Base-by-base conservation (phyloP, 2,888 invertebrate genomes). In the Dexiosoma caninum region DNA sequence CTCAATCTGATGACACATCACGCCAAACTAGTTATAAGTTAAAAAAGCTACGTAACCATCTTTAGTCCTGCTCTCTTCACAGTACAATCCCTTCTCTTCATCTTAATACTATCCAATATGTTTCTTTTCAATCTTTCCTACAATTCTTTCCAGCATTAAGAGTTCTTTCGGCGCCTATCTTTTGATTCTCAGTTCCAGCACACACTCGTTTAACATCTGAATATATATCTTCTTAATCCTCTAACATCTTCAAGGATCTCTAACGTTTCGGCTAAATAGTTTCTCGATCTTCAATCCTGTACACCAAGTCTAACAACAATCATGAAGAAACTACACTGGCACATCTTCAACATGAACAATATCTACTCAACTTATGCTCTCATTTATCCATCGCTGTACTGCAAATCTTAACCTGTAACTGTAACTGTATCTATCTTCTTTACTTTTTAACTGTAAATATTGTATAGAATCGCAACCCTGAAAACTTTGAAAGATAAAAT, bases 301-400 rank as follows among this genome's bases (percentile, higher is more conserved):
- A 51, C 35, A 76, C 71, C 76, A 85, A 85, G 84, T 85, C 85
- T 85, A 82, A 78, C 83, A 84, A 71, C 72, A 80, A 78, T 74
- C 74, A 72, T 62, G 69, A 71, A 62, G 59, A 84, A 62, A 32
- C 64, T 69, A 83, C 83, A 84, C 40, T 53, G 64, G 85, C 85
- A 85, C 84, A 40, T 21, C 70, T 30, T 40, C 55, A 72, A 64
- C 60, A 78, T 59, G 66, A 77, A 44, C 64, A 53, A n/a, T 14
- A n/a, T 23, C 32, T 21, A 23, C 9, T 12, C 37, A 46, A 27
- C 46, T 62, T 49, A 37, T 55, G 19, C 53, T 19, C n/a, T 42
- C 6, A 1, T 16, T 40, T 46, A n/a, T 49, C 49, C 55, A 0
- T 55, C 16, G 5, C 12, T 23, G 6, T n/a, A 12, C 49, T 32